A percentile compares a stretch with the other conserved stretches of the same genome.
Evolutionary conservation across 2,113 vertebrate species (phyloP).

Genomic region (Cygnus buccinator): DNA sequence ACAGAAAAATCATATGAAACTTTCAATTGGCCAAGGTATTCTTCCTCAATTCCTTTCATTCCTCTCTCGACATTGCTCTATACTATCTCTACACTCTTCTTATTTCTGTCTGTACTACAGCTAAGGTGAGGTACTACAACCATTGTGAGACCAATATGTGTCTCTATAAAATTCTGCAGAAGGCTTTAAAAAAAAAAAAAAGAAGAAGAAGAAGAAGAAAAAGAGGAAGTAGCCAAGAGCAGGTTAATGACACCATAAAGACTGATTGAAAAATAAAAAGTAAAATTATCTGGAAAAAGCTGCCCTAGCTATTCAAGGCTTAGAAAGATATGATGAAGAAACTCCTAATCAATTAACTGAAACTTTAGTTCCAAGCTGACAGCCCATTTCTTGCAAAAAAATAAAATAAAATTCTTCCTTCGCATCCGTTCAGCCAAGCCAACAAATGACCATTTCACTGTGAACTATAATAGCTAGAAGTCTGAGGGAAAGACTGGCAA

Average conservation of each 20-base stretch:
- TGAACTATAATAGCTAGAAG: not conserved
- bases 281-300: not conserved
- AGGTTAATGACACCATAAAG: not conserved
- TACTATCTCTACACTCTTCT: not conserved
- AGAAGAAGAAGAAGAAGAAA: not conserved
- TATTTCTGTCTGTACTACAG: not conserved
- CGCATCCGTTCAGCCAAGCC: not conserved
- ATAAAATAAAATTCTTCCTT: not conserved
- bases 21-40: not conserved
- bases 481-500: not conserved
- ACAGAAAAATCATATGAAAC: not conserved
- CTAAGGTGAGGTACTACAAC: not conserved
- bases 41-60: not conserved
- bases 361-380: not conserved
- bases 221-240: not conserved
- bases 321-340: not conserved
- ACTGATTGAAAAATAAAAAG: not conserved
- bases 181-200: not conserved
- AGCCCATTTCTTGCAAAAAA: not conserved
- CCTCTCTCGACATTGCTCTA: not conserved
- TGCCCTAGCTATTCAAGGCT: not conserved
- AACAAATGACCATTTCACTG: not conserved
- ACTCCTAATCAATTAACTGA: not conserved
- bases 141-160: rapidly evolving
- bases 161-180: not conserved